These are phyloP conservation scores for Osedax frankpressi DNA, from an alignment of 2,888 invertebrate genomes.

Conservation along the genomic window DNA sequence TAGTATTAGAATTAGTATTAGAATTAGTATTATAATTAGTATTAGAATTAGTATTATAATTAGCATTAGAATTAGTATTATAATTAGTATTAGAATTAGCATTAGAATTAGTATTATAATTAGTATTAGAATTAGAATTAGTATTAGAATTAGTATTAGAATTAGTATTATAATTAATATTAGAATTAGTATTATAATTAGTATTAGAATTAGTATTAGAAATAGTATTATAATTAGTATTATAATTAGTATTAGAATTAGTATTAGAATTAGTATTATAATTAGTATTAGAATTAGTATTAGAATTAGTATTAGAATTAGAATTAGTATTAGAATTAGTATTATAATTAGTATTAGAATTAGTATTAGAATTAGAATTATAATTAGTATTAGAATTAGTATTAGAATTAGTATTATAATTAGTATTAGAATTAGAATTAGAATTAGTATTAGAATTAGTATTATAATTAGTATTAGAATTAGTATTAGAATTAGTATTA, in stretches of 20 bases:
- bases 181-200: slow-evolving; percentile 13
- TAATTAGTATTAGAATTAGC: slow-evolving; percentile 17
- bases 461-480: slow-evolving; percentile 15
- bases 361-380: not conserved
- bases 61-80: slow-evolving; percentile 16
- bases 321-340: not conserved
- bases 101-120: slow-evolving; percentile 18
- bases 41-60: slow-evolving; percentile 17
- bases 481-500: slow-evolving; percentile 19
- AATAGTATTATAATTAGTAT: slow-evolving; percentile 23
- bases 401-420: slow-evolving; percentile 5
- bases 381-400: not conserved
- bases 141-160: slow-evolving; percentile 5
- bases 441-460: not conserved
- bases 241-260: slow-evolving; percentile 19
- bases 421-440: slow-evolving; percentile 21
- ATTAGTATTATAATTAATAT: not conserved
- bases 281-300: not conserved
- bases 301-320: not conserved
- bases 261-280: slow-evolving; percentile 3
- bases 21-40: slow-evolving; percentile 15
- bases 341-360: not conserved
- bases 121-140: slow-evolving; percentile 18
- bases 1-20: slow-evolving; percentile 13
- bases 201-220: slow-evolving; percentile 21